phyloP scores from a whole-genome alignment of 92 coral and sea anemone species.

The Plumapathes pennacea region DNA sequence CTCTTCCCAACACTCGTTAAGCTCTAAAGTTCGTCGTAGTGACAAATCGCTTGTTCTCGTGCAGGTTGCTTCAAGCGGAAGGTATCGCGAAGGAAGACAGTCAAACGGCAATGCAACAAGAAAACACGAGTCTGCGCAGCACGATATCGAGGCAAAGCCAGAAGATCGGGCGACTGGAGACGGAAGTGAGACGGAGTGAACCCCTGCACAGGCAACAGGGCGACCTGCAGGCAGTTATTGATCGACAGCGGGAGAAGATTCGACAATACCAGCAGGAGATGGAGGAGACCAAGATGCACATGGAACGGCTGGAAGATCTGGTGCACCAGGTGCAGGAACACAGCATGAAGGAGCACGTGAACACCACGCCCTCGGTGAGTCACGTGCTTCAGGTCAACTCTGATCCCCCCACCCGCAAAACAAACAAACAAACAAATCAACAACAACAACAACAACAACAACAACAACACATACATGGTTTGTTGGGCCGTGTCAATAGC shows the following conservation, averaged over 20 bases:
- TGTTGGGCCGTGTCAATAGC: no score
- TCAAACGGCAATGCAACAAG: slow-evolving; percentile 80
- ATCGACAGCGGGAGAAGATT: slow-evolving; percentile 81
- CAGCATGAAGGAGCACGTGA: slow-evolving; percentile 85
- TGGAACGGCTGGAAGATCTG: slow-evolving; percentile 85
- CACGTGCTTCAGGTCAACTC: no score
- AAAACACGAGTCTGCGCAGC: slow-evolving; percentile 76
- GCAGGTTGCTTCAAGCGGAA: slow-evolving; percentile 86
- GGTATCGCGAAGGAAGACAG: slow-evolving; percentile 81
- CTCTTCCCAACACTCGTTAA: background rate
- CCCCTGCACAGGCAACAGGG: slow-evolving; percentile 54
- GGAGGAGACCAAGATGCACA: slow-evolving; percentile 83
- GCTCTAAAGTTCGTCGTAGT: background rate
- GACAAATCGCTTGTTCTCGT: background rate
- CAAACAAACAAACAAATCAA: no score
- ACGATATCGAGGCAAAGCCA: slow-evolving; percentile 99
- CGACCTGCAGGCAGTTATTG: slow-evolving; percentile 63
- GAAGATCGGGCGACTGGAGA: slow-evolving; percentile 91
- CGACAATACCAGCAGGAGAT: slow-evolving; percentile 89
- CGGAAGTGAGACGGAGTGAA: slow-evolving; percentile 69
- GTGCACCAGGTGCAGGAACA: slow-evolving; percentile 99
- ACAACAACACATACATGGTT: no score
- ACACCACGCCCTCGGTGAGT: slow-evolving; percentile 91
- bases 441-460: no score
- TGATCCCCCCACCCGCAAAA: no score